These are phyloP conservation scores for Ferdinandea cuprea DNA, from an alignment of 2,888 invertebrate genomes.

Conservation along the genomic window DNA sequence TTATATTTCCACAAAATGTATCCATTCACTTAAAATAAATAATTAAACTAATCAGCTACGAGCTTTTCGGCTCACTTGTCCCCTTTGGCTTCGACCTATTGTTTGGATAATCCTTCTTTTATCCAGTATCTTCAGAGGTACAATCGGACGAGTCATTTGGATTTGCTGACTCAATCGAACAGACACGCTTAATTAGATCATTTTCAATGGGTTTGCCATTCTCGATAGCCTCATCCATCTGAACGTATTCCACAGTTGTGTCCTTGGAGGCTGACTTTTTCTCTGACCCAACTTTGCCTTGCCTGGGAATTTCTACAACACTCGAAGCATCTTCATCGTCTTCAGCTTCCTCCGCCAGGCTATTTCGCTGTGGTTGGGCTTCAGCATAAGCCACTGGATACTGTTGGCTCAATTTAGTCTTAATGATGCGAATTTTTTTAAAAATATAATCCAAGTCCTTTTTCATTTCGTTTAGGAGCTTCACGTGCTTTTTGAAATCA, in stretches of 20 bases:
- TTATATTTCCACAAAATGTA: no score
- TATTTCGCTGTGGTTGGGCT: slow-evolving; percentile 84
- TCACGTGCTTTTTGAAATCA: slow-evolving; percentile 96
- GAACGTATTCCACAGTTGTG: slow-evolving; percentile 82
- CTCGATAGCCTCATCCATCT: slow-evolving; percentile 83
- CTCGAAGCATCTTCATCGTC: slow-evolving; percentile 82
- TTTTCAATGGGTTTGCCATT: slow-evolving; percentile 82
- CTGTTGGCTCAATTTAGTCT: slow-evolving; percentile 90
- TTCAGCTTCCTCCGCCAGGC: slow-evolving; percentile 84
- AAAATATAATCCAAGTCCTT: slow-evolving; percentile 97
- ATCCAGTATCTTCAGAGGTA: slow-evolving; percentile 85
- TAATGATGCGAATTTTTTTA: slow-evolving; percentile 93
- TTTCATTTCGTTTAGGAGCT: slow-evolving; percentile 93
- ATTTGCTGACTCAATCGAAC: slow-evolving; percentile 87
- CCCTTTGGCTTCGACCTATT: no score
- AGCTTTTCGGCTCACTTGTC: no score
- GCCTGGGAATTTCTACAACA: slow-evolving; percentile 66
- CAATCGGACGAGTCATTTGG: slow-evolving; percentile 87
- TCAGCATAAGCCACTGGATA: slow-evolving; percentile 88
- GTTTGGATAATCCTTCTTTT: slow-evolving; percentile 47
- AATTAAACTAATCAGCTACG: slow-evolving; percentile 16
- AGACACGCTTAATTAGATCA: slow-evolving; percentile 82
- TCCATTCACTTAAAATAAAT: no score
- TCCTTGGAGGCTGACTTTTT: slow-evolving; percentile 76
- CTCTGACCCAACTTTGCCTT: slow-evolving; percentile 36